phyloP scores from a whole-genome alignment of 1,140 invertebrate species.

The Drosophila ambigua region DNA sequence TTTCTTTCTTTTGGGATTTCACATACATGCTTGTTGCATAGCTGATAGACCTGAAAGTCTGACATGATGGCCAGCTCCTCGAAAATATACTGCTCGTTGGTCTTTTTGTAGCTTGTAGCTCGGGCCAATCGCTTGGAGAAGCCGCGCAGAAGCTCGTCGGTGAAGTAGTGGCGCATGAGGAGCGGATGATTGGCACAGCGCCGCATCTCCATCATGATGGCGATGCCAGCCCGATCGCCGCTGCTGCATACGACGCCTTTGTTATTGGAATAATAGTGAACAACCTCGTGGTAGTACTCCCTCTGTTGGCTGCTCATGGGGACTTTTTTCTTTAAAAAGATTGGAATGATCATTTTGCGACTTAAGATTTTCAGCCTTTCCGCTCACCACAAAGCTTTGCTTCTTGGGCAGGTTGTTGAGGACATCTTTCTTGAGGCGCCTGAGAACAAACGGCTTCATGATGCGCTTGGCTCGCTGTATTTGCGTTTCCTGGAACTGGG shows the following conservation, averaged over 20 bases:
- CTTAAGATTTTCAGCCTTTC: too few relatives aligned
- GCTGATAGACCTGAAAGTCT: slow-evolving; percentile 95
- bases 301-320: slow-evolving; percentile 89
- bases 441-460: slow-evolving; percentile 97
- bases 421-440: slow-evolving; percentile 95
- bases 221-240: slow-evolving; percentile 87
- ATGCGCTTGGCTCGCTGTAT: slow-evolving; percentile 96
- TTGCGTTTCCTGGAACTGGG: slow-evolving; percentile 94
- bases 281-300: slow-evolving; percentile 89
- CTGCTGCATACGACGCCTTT: slow-evolving; percentile 86
- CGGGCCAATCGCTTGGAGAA: slow-evolving; percentile 91
- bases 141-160: slow-evolving; percentile 87
- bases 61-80: slow-evolving; percentile 95
- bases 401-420: slow-evolving; percentile 92
- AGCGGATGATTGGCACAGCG: slow-evolving; percentile 96
- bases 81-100: slow-evolving; percentile 90
- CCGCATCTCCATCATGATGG: slow-evolving; percentile 94
- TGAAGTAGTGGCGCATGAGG: slow-evolving; percentile 91
- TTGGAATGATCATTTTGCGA: neutral
- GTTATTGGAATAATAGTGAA: slow-evolving; percentile 89
- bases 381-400: slow-evolving; percentile 87
- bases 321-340: slow-evolving; percentile 83
- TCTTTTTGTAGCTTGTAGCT: slow-evolving; percentile 90
- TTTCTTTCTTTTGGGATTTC: neutral
- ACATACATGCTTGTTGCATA: slow-evolving; percentile 86